These are phyloP conservation scores for Tragelaphus oryx DNA, from an alignment of 2,797 vertebrate species.

Conservation along the genomic window DNA sequence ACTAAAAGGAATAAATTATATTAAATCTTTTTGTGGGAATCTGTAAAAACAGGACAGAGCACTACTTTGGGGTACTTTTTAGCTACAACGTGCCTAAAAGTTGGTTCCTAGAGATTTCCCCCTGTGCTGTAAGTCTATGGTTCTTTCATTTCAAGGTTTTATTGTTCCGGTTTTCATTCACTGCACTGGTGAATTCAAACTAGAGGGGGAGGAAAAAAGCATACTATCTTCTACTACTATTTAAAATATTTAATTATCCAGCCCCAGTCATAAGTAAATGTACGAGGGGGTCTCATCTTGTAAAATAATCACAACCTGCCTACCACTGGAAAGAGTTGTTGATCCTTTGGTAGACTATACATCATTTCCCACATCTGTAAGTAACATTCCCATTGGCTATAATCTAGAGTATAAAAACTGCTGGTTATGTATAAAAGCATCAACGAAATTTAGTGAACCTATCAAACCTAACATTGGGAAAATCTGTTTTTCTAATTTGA, in stretches of 20 bases:
- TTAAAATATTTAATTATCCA: constrained; percentile 63
- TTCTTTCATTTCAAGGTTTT: constrained; percentile 64
- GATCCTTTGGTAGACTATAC: constrained; percentile 31
- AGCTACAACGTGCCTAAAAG: background rate
- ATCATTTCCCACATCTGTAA: background rate
- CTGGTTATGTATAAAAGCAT: background rate
- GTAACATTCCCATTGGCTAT: background rate
- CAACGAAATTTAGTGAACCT: constrained; percentile 28
- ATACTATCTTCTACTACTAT: constrained; percentile 65
- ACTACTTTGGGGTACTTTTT: background rate
- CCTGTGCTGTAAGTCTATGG: background rate
- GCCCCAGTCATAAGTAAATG: constrained; percentile 68
- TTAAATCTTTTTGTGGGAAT: background rate
- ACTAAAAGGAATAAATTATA: background rate
- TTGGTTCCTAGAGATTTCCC: background rate
- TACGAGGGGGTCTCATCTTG: constrained; percentile 68
- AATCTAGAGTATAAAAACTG: background rate
- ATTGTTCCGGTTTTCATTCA: constrained; percentile 71
- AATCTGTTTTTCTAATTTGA: constrained; percentile 2
- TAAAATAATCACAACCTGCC: constrained; percentile 40
- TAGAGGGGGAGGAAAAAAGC: constrained; percentile 36
- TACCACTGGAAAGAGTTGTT: constrained; percentile 17
- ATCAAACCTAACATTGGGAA: background rate
- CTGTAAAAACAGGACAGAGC: background rate
- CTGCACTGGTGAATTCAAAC: constrained; percentile 67